phyloP scores from a whole-genome alignment of 2,888 invertebrate species.

The Hyles lineata region DNA sequence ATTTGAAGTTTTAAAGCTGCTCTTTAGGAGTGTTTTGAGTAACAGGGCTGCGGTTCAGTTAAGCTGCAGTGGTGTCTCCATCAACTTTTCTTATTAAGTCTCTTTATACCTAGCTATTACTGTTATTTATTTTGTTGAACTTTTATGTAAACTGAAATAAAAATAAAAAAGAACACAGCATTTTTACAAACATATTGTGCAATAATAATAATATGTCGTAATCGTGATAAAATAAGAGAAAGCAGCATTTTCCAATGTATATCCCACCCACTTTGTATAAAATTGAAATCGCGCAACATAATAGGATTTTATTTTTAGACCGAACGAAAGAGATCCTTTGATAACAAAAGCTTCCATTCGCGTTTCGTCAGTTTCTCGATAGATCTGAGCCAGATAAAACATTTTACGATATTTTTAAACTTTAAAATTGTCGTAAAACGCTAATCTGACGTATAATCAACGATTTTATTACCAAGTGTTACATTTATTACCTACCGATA shows the following conservation, averaged over 20 bases:
- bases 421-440: slow-evolving; percentile 28
- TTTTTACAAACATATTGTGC: background rate
- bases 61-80: too few species aligned
- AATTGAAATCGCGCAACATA: slow-evolving; percentile 12
- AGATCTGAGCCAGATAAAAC: slow-evolving; percentile 30
- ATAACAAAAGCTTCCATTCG: slow-evolving; percentile 16
- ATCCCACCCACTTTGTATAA: background rate
- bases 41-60: too few species aligned
- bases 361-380: slow-evolving; percentile 25
- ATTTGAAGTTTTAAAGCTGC: too few species aligned
- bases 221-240: background rate
- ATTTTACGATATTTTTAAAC: slow-evolving; percentile 31
- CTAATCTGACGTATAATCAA: slow-evolving; percentile 29
- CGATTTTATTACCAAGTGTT: slow-evolving; percentile 30
- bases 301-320: background rate
- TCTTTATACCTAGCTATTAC: too few species aligned
- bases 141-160: background rate
- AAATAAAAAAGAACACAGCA: background rate
- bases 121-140: too few species aligned
- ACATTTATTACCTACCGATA: slow-evolving; percentile 22
- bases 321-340: slow-evolving; percentile 2
- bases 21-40: too few species aligned
- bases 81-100: too few species aligned
- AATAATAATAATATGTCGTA: background rate
- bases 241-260: background rate